These are phyloP conservation scores for Leptinotarsa undecemlineata DNA, from an alignment of 1,140 invertebrate genomes.

Conservation along the genomic window DNA sequence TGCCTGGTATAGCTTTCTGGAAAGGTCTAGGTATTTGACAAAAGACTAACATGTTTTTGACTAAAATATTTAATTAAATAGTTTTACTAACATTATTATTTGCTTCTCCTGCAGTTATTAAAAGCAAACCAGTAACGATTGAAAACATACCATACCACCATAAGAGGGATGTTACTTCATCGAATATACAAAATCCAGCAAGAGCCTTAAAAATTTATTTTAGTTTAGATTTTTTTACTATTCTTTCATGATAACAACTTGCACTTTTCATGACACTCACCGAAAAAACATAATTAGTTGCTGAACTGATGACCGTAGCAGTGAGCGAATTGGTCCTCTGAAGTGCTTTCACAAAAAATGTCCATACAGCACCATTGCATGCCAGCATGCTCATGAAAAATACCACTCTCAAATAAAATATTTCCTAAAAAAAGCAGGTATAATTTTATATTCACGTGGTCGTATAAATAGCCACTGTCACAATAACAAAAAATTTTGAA, in stretches of 20 bases:
- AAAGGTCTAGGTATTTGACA: no score
- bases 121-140: conserved; percentile 35
- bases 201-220: conserved; percentile 35
- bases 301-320: conserved; percentile 63
- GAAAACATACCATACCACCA: conserved; percentile 43
- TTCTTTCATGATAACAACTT: no score
- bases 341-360: conserved; percentile 64
- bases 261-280: conserved; percentile 54
- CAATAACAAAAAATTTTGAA: not conserved
- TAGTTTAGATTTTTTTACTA: not conserved
- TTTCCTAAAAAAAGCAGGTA: conserved; percentile 40
- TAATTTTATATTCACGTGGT: not conserved
- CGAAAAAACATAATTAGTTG: conserved; percentile 66
- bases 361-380: conserved; percentile 63
- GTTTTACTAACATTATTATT: not conserved
- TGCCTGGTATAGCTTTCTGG: no score
- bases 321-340: conserved; percentile 63
- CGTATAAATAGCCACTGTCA: not conserved
- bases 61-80: no score
- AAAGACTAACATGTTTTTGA: no score
- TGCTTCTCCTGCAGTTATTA: conserved; percentile 27
- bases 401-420: conserved; percentile 50
- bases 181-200: conserved; percentile 41
- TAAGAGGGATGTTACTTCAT: conserved; percentile 38
- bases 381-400: conserved; percentile 61